A percentile compares a stretch with the other conserved stretches of the same genome.
Conservation (phyloP, 37 sponge, comb jelly and placozoan genomes). For the Geodia barretti region DNA sequence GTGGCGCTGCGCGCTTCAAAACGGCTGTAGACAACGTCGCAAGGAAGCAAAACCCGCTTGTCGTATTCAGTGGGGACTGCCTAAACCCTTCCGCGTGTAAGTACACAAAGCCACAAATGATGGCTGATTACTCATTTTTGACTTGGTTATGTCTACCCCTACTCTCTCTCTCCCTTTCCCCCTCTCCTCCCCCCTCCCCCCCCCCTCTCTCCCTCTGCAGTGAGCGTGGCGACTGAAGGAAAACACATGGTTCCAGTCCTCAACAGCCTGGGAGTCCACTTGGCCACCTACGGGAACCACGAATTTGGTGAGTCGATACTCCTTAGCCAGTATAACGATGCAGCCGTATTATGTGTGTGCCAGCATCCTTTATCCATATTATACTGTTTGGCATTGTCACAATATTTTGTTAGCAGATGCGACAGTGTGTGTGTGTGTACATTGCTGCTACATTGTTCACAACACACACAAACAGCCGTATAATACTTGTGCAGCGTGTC, state of each 20-base stretch:
- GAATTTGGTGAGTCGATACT: slow-evolving; percentile 78
- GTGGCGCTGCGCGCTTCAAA: slow-evolving; percentile 81
- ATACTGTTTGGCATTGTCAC: too few species aligned
- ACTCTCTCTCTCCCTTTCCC: background rate
- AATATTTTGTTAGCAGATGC: too few species aligned
- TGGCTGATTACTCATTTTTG: background rate
- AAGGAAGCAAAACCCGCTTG: slow-evolving; percentile 50
- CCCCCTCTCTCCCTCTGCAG: slow-evolving; percentile 21
- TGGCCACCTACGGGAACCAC: slow-evolving; percentile 86
- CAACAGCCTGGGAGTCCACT: slow-evolving; percentile 56
- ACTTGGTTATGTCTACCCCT: background rate
- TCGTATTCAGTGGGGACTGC: slow-evolving; percentile 84
- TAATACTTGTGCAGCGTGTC: too few species aligned
- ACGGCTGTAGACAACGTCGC: slow-evolving; percentile 40
- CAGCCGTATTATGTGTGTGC: too few species aligned
- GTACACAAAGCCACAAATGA: slow-evolving; percentile 25
- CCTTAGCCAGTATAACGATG: too few species aligned
- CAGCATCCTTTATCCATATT: too few species aligned
- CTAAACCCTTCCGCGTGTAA: slow-evolving; percentile 78
- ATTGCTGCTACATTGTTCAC: too few species aligned
- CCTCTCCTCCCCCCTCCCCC: background rate
- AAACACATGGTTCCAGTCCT: slow-evolving; percentile 84
- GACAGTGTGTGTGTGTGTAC: too few species aligned
- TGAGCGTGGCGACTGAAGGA: slow-evolving; percentile 76
- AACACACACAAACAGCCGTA: too few species aligned